Base-by-base conservation (phyloP, 2,113 vertebrate genomes). In the Opisthocomus hoazin region DNA sequence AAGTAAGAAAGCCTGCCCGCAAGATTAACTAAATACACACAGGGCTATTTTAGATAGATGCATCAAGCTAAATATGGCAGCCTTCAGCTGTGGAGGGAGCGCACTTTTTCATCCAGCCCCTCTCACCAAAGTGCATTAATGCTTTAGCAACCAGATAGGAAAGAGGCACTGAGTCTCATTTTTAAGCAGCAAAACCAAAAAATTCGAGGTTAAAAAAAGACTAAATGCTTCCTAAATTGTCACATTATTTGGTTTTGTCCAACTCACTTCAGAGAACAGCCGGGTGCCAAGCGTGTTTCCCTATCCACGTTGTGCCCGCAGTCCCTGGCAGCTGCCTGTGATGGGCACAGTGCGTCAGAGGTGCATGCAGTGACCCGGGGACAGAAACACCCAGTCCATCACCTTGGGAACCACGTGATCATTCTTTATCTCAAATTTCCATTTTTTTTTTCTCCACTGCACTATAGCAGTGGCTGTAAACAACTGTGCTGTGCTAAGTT, bases 1-100 rank as follows among this genome's bases (percentile, higher is more conserved):
- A 84, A 93, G 83, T 39, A 94, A 84, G 82, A 92, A 92, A 77
- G 37, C 51, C 61, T 89, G 53, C 92, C 24, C 2, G 6, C 83
- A 95, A 94, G 48, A 93, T 92, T 94, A 92, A 68, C 83, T 89
- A 86, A 93, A 90, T 54, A 89, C 79, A 90, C 36, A 73, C 29
- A 85, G 58, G 32, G 14, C 56, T 92, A 64, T 75, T 96, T 92
- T 89, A 94, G 88, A 86, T 15, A 75, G 79, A 57, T 56, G 51
- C 48, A 81, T 63, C 39, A 36, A 88, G 68, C 83, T 90, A 92
- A 95, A 93, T 76, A 45, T 11, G 12, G 84, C 84, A 93, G 68
- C 75, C 46, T 81, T 68, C 53, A 30, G 32, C 89, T 93, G 63
- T 78, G 68, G 58, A 92, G n/a, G 18, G 43, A 63, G 36, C 0